These are phyloP conservation scores for Myioborus miniatus DNA, from an alignment of 2,797 vertebrate genomes.

Conservation along the genomic window DNA sequence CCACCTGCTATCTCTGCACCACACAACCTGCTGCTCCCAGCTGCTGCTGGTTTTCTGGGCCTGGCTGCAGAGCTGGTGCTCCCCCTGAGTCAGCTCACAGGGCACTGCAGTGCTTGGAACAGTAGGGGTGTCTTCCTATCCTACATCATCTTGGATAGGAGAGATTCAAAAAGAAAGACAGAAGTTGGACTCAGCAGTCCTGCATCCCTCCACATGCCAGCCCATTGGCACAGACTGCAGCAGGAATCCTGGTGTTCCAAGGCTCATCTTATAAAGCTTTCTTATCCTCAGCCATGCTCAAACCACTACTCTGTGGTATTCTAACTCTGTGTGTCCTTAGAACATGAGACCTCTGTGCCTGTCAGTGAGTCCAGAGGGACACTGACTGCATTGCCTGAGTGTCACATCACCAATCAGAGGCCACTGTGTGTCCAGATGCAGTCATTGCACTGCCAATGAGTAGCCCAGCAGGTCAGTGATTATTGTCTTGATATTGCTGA, in stretches of 20 bases:
- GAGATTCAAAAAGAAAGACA: background rate
- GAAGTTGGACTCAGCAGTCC: background rate
- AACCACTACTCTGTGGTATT: background rate
- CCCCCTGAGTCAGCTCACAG: background rate
- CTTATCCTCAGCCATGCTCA: background rate
- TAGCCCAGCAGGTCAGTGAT: background rate
- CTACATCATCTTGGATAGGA: background rate
- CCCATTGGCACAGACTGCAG: background rate
- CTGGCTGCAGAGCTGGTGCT: background rate
- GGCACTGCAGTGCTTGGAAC: background rate
- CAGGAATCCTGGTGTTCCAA: background rate
- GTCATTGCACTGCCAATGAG: background rate
- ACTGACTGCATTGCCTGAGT: background rate
- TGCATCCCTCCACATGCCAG: accelerated
- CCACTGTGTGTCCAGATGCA: background rate
- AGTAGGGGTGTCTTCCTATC: background rate
- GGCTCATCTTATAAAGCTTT: background rate
- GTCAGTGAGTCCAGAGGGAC: background rate
- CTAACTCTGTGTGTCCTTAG: background rate
- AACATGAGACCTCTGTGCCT: background rate
- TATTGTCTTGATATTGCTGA: background rate
- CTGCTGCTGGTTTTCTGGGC: background rate
- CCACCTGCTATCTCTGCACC: background rate
- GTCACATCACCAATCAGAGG: background rate
- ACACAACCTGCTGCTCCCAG: background rate